A percentile compares a stretch with the other conserved stretches of the same genome.
Evolutionary conservation across 2,888 invertebrate species (phyloP).

Genomic region (Blomia tropicalis): DNA sequence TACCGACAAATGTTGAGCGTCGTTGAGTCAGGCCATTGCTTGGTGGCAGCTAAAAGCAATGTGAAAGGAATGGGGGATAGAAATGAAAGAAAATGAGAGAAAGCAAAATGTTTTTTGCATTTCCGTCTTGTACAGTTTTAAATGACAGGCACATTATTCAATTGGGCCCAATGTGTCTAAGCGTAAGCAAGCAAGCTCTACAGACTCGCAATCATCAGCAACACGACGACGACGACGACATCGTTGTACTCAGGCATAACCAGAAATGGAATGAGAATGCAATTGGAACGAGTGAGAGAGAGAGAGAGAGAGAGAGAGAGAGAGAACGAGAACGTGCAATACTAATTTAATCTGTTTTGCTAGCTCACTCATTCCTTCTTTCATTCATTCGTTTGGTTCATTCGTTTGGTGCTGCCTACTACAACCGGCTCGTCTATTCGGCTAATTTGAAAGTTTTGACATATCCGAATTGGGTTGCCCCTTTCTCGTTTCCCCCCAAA

Average conservation of each 20-base stretch:
- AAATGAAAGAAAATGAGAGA: background rate
- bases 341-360: constrained; percentile 14
- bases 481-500: too few relatives aligned
- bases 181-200: background rate
- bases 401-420: too few relatives aligned
- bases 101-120: constrained; percentile 11
- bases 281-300: background rate
- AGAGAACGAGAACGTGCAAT: constrained; percentile 3
- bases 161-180: too few relatives aligned
- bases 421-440: constrained; percentile 9
- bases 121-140: constrained; percentile 15
- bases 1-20: too few relatives aligned
- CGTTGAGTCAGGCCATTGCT: too few relatives aligned
- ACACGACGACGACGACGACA: too few relatives aligned
- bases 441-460: constrained; percentile 15
- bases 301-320: background rate
- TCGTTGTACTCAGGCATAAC: too few relatives aligned
- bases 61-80: too few relatives aligned
- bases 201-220: too few relatives aligned
- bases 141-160: constrained; percentile 15
- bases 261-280: background rate
- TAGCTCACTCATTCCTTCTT: too few relatives aligned
- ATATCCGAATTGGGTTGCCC: too few relatives aligned
- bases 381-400: too few relatives aligned
- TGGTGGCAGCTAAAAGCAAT: background rate